These are phyloP conservation scores for Eupithecia tripunctaria DNA, from an alignment of 2,888 invertebrate genomes.

Conservation along the genomic window DNA sequence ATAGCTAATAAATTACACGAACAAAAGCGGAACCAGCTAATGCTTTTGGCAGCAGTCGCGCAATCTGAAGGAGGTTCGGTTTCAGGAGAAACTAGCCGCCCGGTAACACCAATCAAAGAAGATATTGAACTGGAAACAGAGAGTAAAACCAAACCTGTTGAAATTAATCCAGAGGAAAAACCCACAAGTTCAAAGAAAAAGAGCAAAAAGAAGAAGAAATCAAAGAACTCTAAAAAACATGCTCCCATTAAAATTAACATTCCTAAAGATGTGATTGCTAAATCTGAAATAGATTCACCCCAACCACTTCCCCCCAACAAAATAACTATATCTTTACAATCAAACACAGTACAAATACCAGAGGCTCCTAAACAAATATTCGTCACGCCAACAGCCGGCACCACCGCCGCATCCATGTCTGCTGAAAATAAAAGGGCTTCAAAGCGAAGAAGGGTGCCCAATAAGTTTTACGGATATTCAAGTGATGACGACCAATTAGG, in stretches of 20 bases:
- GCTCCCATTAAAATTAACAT: constrained; percentile 86
- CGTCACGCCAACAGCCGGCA: constrained; percentile 43
- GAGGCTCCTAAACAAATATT: constrained; percentile 60
- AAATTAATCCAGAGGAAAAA: constrained; percentile 79
- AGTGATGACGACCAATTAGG: constrained; percentile 89
- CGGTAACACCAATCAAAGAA: constrained; percentile 83
- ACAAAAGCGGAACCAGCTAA: constrained; percentile 89
- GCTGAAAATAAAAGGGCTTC: constrained; percentile 89
- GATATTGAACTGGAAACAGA: constrained; percentile 44
- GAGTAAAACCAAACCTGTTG: constrained; percentile 37
- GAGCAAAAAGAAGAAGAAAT: constrained; percentile 87
- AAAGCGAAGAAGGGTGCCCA: constrained; percentile 91
- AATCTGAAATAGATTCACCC: constrained; percentile 61
- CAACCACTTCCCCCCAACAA: constrained; percentile 69
- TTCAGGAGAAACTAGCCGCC: constrained; percentile 86
- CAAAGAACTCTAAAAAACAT: constrained; percentile 74
- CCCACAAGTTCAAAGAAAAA: constrained; percentile 86
- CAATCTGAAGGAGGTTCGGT: constrained; percentile 84
- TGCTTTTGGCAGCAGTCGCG: constrained; percentile 86
- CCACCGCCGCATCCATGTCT: constrained; percentile 56
- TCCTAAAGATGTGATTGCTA: constrained; percentile 79
- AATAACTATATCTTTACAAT: constrained; percentile 80
- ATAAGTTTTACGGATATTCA: constrained; percentile 94
- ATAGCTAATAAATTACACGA: constrained; percentile 89
- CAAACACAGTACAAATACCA: constrained; percentile 80